Evolutionary conservation across 64 coral and sea anemone species (phyloP).

Genomic region (Orbicella faveolata): DNA sequence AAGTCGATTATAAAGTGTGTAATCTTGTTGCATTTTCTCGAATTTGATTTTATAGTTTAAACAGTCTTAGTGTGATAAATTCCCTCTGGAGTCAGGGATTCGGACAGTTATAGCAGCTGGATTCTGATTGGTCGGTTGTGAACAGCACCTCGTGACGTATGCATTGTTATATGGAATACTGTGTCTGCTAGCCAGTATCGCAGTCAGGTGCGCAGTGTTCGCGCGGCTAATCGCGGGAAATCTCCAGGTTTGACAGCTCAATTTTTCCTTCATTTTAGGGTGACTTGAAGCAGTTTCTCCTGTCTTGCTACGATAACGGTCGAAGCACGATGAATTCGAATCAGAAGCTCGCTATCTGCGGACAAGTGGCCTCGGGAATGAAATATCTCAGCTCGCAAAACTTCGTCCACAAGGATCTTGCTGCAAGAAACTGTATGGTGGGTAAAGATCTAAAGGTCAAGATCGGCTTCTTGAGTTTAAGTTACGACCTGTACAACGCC

Average conservation of each 20-base stretch:
- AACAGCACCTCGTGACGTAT: no score
- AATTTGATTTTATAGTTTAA: no score
- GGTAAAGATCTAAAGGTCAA: constrained; percentile 79
- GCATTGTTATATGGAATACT: background rate
- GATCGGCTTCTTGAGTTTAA: constrained; percentile 88
- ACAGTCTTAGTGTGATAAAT: no score
- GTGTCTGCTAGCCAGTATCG: background rate
- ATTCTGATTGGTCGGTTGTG: no score
- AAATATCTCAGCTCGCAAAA: constrained; percentile 70
- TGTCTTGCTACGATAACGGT: constrained; percentile 87
- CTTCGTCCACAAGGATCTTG: constrained; percentile 92
- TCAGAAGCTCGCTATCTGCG: constrained; percentile 86
- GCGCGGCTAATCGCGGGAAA: background rate
- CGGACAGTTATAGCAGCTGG: no score
- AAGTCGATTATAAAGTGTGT: no score
- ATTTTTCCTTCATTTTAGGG: constrained; percentile 51
- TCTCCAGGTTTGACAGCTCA: background rate
- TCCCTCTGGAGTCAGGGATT: no score
- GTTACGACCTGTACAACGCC: constrained; percentile 81
- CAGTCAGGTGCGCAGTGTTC: no score
- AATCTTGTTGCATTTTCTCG: no score
- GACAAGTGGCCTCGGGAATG: constrained; percentile 81
- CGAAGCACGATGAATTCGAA: constrained; percentile 74
- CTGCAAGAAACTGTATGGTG: constrained; percentile 95
- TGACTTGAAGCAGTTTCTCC: constrained; percentile 92